Evolutionary conservation across 2,888 invertebrate genomes (phyloP).

Genomic region (Arenicola marina): DNA sequence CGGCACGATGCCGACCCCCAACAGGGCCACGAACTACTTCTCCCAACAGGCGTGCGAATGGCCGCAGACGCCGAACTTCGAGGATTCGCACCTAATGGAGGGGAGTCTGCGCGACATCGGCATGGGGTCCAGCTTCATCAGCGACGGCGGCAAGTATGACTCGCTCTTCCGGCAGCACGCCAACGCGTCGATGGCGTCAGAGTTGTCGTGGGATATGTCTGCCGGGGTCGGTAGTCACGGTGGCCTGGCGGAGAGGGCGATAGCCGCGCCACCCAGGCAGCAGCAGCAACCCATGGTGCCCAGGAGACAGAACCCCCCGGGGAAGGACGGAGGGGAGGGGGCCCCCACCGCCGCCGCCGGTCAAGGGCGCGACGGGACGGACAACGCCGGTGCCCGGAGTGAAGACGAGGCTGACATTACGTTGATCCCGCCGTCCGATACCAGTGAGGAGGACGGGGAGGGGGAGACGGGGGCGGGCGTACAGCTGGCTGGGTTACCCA

Average conservation of each 20-base stretch:
- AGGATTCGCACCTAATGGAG: constrained; percentile 2
- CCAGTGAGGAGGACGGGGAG: neutral
- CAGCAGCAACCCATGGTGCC: neutral
- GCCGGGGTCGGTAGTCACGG: neutral
- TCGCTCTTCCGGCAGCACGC: too few relatives aligned
- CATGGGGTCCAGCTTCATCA: neutral
- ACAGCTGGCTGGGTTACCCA: neutral
- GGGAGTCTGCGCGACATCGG: neutral
- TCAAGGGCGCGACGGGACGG: neutral
- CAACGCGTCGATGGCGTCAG: too few relatives aligned
- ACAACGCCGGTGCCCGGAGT: neutral
- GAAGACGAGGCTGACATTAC: neutral
- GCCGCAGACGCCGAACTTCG: neutral
- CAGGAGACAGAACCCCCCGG: neutral
- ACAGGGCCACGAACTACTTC: neutral
- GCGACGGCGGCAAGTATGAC: neutral
- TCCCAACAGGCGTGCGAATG: neutral
- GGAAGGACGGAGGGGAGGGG: too few relatives aligned
- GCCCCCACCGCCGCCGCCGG: too few relatives aligned
- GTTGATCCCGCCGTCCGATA: neutral
- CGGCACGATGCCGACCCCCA: constrained; percentile 3
- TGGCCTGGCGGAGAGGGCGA: too few relatives aligned
- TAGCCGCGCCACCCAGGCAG: too few relatives aligned
- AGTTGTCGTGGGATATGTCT: neutral
- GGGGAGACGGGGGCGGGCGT: too few relatives aligned